These are phyloP conservation scores for Agrotis ipsilon DNA, from an alignment of 2,888 invertebrate species.

Conservation along the genomic window DNA sequence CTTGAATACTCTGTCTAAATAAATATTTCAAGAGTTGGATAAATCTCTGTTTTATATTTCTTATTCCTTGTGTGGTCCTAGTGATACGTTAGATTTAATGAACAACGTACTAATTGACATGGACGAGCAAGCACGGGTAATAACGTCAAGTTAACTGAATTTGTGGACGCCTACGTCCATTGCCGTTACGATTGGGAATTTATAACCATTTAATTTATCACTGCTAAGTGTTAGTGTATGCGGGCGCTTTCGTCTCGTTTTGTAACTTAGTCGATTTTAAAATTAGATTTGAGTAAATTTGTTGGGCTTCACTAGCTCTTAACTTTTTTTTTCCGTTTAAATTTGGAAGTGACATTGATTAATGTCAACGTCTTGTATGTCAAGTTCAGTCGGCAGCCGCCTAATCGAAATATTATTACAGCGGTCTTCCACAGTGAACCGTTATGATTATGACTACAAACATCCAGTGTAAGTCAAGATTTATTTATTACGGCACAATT, in stretches of 20 bases:
- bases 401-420: constrained; percentile 45
- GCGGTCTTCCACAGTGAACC: constrained; percentile 16
- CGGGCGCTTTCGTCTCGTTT: constrained; percentile 64
- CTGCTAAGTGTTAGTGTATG: constrained; percentile 62
- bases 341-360: constrained; percentile 41
- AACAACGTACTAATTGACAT: constrained; percentile 81
- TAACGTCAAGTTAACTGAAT: constrained; percentile 79
- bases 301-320: neutral
- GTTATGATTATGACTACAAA: constrained; percentile 39
- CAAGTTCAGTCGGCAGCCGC: constrained; percentile 39
- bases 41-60: constrained; percentile 62
- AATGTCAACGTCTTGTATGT: constrained; percentile 47
- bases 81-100: constrained; percentile 66
- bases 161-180: constrained; percentile 73
- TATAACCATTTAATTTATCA: constrained; percentile 72
- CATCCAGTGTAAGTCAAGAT: constrained; percentile 28
- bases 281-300: constrained; percentile 47
- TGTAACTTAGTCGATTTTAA: constrained; percentile 47
- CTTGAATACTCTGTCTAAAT: constrained; percentile 3
- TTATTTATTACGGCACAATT: constrained; percentile 64
- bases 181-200: constrained; percentile 62
- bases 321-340: constrained; percentile 13
- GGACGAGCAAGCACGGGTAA: constrained; percentile 70
- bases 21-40: constrained; percentile 28
- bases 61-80: constrained; percentile 66